A percentile compares a stretch with the other conserved stretches of the same genome.
These are phyloP conservation scores for Engystomops pustulosus DNA, from an alignment of 2,113 vertebrate species.

Conservation along the genomic window DNA sequence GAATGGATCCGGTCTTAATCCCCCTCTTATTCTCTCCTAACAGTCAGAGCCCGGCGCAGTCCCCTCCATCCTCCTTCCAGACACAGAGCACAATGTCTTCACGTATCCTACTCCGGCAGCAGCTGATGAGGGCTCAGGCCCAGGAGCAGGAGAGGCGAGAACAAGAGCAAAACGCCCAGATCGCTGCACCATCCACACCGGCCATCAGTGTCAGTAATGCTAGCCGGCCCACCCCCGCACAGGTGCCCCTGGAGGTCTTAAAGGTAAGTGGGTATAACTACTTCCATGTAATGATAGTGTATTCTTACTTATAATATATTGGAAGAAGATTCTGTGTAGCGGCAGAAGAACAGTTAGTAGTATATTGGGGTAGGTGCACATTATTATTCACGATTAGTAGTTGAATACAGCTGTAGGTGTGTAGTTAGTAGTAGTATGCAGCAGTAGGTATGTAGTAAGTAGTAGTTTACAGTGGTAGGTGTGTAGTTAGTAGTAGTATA, in stretches of 20 bases:
- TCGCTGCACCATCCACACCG: constrained; percentile 73
- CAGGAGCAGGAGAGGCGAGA: constrained; percentile 87
- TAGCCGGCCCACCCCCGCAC: constrained; percentile 78
- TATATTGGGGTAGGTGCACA: too few relatives aligned
- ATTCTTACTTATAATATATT: too few relatives aligned
- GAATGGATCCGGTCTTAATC: not conserved
- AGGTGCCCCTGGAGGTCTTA: constrained; percentile 86
- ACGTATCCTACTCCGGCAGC: constrained; percentile 82
- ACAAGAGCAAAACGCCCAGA: constrained; percentile 78
- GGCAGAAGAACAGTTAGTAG: too few relatives aligned
- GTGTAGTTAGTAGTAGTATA: too few relatives aligned
- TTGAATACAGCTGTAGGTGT: too few relatives aligned
- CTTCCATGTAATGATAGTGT: too few relatives aligned
- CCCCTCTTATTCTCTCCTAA: not conserved
- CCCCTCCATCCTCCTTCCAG: constrained; percentile 62
- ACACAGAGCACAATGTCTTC: constrained; percentile 76
- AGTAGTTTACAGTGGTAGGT: too few relatives aligned
- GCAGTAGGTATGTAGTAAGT: too few relatives aligned
- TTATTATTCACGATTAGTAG: too few relatives aligned
- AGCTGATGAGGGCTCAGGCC: constrained; percentile 88
- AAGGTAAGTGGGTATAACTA: too few relatives aligned
- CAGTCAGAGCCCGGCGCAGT: constrained; percentile 67
- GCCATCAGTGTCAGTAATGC: constrained; percentile 80
- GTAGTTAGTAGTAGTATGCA: too few relatives aligned
- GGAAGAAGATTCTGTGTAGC: too few relatives aligned